Conservation (phyloP, 2,888 invertebrate genomes). For the Oxytorus armatus region DNA sequence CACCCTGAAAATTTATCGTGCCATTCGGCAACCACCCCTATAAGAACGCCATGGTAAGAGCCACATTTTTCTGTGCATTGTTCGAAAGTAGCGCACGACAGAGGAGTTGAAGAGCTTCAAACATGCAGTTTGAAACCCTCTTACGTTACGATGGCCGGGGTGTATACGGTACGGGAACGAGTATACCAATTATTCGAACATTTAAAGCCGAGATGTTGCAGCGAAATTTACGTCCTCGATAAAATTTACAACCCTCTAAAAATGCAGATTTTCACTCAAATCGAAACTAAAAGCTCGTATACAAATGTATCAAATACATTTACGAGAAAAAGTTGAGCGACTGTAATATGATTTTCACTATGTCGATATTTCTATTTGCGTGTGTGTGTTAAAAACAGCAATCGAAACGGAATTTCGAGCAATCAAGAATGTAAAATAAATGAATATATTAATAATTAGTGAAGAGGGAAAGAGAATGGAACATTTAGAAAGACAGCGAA, state of each 20-base stretch:
- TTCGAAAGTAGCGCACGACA: slow-evolving; percentile 65
- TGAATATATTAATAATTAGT: too few species aligned
- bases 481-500: too few species aligned
- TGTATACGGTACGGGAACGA: neutral
- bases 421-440: too few species aligned
- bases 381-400: too few species aligned
- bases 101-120: slow-evolving; percentile 53
- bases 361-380: too few species aligned
- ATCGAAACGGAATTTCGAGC: too few species aligned
- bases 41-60: slow-evolving; percentile 76
- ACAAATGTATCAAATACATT: too few species aligned
- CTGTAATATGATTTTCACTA: too few species aligned
- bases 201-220: neutral
- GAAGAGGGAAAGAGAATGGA: too few species aligned
- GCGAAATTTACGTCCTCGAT: neutral
- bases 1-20: slow-evolving; percentile 77
- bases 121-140: slow-evolving; percentile 46
- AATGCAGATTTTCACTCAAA: too few species aligned
- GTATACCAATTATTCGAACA: neutral
- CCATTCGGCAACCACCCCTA: slow-evolving; percentile 74
- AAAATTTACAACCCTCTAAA: neutral
- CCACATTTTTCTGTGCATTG: slow-evolving; percentile 74
- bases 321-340: too few species aligned
- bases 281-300: too few species aligned
- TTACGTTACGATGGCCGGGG: neutral